Percentiles rank a stretch among this genome's conserved stretches.
Conservation (phyloP, 2,113 vertebrate species). For the Misgurnus mizolepis region DNA sequence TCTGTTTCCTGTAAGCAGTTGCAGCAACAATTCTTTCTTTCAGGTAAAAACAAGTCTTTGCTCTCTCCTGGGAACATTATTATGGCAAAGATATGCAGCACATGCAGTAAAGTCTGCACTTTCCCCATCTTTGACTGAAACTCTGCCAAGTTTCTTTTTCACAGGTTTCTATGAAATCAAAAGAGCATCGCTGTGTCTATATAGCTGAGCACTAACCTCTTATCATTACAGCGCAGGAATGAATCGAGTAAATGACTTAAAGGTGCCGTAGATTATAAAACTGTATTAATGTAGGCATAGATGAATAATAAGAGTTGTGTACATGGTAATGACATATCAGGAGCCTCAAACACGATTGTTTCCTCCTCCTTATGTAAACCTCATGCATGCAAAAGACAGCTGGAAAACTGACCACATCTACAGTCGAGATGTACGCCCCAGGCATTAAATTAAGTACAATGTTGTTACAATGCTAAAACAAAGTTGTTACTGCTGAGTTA, state of each 20-base stretch:
- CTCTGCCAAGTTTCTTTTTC: not conserved
- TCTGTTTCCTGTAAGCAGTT: conserved; percentile 24
- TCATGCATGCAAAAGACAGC: too few relatives aligned
- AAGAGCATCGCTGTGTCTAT: not conserved
- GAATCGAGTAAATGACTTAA: conserved; percentile 28
- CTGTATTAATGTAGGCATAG: too few relatives aligned
- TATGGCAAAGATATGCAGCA: not conserved
- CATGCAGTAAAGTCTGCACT: not conserved
- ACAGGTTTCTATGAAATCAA: conserved; percentile 7
- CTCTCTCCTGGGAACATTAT: not conserved
- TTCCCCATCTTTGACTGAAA: conserved; percentile 18
- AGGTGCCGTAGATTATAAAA: conserved; percentile 33
- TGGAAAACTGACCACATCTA: too few relatives aligned
- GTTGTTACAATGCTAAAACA: too few relatives aligned
- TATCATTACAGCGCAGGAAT: conserved; percentile 6
- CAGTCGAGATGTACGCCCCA: too few relatives aligned
- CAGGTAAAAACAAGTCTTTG: conserved; percentile 31
- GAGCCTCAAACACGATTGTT: too few relatives aligned
- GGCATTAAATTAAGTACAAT: too few relatives aligned
- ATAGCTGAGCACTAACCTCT: not conserved
- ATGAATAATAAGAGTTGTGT: too few relatives aligned
- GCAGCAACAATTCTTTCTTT: not conserved
- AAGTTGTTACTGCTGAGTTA: too few relatives aligned
- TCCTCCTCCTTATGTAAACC: too few relatives aligned
- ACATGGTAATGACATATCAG: too few relatives aligned